These are phyloP conservation scores for Donacobius atricapilla DNA, from an alignment of 2,113 vertebrate genomes.

Conservation along the genomic window DNA sequence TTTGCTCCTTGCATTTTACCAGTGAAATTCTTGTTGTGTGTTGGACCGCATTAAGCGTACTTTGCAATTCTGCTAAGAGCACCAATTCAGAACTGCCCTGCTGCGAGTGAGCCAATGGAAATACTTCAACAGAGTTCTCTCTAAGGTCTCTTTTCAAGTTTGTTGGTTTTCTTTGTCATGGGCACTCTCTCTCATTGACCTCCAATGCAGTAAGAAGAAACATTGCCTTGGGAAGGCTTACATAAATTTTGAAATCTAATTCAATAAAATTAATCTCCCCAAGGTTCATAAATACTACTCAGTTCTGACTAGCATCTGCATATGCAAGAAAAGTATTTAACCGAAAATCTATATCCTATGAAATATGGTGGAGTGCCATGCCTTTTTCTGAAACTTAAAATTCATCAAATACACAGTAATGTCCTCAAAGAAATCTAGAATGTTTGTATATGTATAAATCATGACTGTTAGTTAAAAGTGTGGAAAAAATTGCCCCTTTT, in stretches of 20 bases:
- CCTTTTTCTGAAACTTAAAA: background rate
- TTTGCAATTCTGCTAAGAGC: background rate
- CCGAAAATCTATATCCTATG: background rate
- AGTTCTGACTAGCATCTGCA: background rate
- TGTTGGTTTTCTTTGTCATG: background rate
- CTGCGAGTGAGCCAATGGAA: background rate
- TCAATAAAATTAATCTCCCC: background rate
- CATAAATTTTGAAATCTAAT: background rate
- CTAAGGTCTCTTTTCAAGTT: background rate
- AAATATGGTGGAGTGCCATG: background rate
- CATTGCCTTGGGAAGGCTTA: accelerated
- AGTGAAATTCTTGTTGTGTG: background rate
- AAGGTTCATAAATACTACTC: background rate
- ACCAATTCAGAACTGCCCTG: background rate
- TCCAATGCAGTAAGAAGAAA: background rate
- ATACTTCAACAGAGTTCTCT: background rate
- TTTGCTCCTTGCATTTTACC: background rate
- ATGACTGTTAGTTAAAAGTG: background rate
- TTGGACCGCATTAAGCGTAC: background rate
- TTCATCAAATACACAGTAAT: background rate
- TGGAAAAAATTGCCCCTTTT: background rate
- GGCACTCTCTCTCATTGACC: background rate
- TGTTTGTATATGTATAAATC: background rate
- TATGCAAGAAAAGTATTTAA: background rate
- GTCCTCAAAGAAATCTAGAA: background rate